These are phyloP conservation scores for Mohoua ochrocephala DNA, from an alignment of 2,113 vertebrate genomes.

Conservation along the genomic window DNA sequence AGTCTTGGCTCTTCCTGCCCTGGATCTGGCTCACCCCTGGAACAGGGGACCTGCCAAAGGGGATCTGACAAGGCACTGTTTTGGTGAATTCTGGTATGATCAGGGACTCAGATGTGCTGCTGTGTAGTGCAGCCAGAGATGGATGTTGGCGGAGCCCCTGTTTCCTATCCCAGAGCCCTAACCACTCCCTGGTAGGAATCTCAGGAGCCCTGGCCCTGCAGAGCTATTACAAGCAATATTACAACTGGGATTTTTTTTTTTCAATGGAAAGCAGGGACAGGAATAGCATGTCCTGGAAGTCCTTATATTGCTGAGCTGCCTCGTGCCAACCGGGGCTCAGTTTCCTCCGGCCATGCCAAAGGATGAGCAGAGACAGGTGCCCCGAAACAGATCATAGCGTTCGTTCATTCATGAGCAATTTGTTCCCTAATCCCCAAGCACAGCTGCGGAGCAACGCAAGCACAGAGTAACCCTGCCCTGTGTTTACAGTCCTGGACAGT, in stretches of 20 bases:
- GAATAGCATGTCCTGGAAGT: constrained; percentile 16
- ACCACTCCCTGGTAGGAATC: not conserved
- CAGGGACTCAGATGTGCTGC: not conserved
- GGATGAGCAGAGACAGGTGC: constrained; percentile 23
- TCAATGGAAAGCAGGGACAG: constrained; percentile 6
- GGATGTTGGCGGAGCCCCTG: not conserved
- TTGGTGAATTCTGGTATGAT: not conserved
- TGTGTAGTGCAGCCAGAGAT: not conserved
- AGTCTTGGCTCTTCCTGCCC: not conserved
- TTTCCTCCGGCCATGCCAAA: not conserved
- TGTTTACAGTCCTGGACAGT: not conserved
- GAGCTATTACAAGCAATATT: not conserved
- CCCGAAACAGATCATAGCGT: not conserved
- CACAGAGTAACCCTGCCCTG: not conserved
- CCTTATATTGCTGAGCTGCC: not conserved
- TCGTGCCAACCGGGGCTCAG: not conserved
- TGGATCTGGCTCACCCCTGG: not conserved
- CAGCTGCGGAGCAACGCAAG: not conserved
- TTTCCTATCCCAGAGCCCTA: not conserved
- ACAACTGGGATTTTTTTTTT: not conserved
- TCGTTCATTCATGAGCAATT: constrained; percentile 40
- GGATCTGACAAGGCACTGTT: not conserved
- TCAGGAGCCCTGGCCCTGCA: not conserved
- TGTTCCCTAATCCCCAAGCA: not conserved
- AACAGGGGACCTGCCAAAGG: not conserved